These are phyloP conservation scores for Cercopithecus neglectus DNA, from an alignment of 2,797 vertebrate species.

Conservation along the genomic window DNA sequence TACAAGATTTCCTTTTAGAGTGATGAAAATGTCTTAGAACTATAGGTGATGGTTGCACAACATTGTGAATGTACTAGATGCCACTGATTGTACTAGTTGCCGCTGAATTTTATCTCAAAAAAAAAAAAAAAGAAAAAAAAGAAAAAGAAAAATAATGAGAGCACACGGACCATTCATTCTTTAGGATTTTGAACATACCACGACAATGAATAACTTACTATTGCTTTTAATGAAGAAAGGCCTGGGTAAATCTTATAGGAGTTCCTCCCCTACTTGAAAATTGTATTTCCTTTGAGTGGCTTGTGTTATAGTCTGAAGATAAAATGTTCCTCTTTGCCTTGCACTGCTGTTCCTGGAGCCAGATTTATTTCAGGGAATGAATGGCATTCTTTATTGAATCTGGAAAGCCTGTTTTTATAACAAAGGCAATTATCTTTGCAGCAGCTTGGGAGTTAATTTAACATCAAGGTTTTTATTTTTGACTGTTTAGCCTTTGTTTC, in stretches of 20 bases:
- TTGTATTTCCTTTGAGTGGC: not conserved
- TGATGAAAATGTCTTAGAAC: not conserved
- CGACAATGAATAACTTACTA: not conserved
- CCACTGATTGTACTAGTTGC: not conserved
- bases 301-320: not conserved
- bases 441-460: not conserved
- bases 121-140: not conserved
- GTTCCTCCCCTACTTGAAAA: not conserved
- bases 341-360: not conserved
- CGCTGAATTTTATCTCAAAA: not conserved
- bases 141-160: not conserved
- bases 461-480: slow-evolving; percentile 16
- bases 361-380: not conserved
- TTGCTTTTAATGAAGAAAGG: not conserved
- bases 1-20: not conserved
- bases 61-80: not conserved
- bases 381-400: not conserved
- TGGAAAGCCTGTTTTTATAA: not conserved
- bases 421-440: slow-evolving; percentile 32
- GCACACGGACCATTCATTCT: not conserved
- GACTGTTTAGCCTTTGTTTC: not conserved
- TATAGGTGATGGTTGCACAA: not conserved
- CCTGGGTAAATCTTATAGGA: not conserved
- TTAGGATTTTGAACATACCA: not conserved
- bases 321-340: not conserved